These are phyloP conservation scores for Scolopax rusticola DNA, from an alignment of 2,797 vertebrate genomes.

Conservation along the genomic window DNA sequence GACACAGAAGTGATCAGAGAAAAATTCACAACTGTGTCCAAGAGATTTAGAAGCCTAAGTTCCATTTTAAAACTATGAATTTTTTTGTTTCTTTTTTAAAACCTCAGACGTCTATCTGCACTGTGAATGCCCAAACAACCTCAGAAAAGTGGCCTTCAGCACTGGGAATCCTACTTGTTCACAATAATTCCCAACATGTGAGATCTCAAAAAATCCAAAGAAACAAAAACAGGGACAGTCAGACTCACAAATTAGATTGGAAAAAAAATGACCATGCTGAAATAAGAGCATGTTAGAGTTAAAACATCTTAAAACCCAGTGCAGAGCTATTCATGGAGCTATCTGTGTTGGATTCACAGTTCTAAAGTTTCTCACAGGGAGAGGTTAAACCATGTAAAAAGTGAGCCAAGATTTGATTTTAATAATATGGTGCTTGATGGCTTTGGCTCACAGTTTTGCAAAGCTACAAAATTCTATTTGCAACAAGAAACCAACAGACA, in stretches of 20 bases:
- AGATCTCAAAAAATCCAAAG: not conserved
- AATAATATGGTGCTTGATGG: rapidly evolving
- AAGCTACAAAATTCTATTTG: rapidly evolving
- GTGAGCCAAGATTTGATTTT: not conserved
- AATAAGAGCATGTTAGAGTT: not conserved
- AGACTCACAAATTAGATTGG: not conserved
- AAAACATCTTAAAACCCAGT: not conserved
- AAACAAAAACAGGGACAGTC: not conserved
- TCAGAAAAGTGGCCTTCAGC: not conserved
- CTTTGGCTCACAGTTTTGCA: not conserved
- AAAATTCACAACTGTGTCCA: not conserved
- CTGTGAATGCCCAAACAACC: too few species aligned
- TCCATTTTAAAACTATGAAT: not conserved
- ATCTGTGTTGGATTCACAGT: not conserved
- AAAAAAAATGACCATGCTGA: not conserved
- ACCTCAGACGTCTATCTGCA: not conserved
- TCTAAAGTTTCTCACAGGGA: not conserved
- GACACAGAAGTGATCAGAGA: not conserved
- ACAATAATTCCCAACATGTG: rapidly evolving
- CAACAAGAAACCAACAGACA: not conserved
- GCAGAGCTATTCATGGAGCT: not conserved
- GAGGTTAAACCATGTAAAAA: not conserved
- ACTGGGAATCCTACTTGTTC: not conserved
- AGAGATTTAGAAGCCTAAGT: not conserved
- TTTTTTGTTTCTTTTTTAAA: not conserved